These are phyloP conservation scores for Gambusia affinis DNA, from an alignment of 2,113 vertebrate species.

Conservation along the genomic window DNA sequence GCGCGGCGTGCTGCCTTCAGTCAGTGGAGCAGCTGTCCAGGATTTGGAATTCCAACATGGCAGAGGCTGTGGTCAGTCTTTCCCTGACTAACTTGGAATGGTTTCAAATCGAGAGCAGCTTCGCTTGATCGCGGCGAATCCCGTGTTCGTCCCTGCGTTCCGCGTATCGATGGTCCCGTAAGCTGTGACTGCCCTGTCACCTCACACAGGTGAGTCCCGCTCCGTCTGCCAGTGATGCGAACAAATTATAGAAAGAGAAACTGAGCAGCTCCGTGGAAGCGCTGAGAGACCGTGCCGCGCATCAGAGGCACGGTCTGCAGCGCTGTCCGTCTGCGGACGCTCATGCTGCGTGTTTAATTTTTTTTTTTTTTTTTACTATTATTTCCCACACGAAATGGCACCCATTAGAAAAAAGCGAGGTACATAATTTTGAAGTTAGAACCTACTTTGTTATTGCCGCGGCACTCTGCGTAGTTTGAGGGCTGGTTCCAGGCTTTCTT, in stretches of 20 bases:
- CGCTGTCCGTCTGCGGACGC: conserved; percentile 70
- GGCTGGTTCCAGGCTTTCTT: conserved; percentile 12
- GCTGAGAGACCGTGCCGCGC: conserved; percentile 56
- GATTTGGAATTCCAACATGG: conserved; percentile 99
- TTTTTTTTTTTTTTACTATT: neutral
- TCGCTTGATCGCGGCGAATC: conserved; percentile 85
- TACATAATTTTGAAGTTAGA: neutral
- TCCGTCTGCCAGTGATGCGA: conserved; percentile 69
- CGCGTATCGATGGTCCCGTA: conserved; percentile 89
- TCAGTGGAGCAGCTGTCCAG: conserved; percentile 95
- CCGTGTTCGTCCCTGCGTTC: conserved; percentile 83
- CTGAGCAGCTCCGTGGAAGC: conserved; percentile 69
- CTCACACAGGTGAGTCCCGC: conserved; percentile 89
- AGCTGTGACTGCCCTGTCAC: conserved; percentile 83
- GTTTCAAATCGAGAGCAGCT: conserved; percentile 91
- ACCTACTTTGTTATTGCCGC: conserved; percentile 10
- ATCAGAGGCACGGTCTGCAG: conserved; percentile 66
- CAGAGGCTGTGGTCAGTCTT: conserved; percentile 97
- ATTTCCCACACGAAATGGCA: conserved; percentile 7
- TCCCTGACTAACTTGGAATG: conserved; percentile 96
- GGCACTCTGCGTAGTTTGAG: conserved; percentile 5
- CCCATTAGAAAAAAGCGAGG: neutral
- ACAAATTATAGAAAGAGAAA: conserved; percentile 68
- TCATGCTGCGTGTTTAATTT: conserved; percentile 57
- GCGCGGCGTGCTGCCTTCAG: conserved; percentile 87